Conservation (phyloP, 1,140 invertebrate genomes). For the Phocides pigmalion region DNA sequence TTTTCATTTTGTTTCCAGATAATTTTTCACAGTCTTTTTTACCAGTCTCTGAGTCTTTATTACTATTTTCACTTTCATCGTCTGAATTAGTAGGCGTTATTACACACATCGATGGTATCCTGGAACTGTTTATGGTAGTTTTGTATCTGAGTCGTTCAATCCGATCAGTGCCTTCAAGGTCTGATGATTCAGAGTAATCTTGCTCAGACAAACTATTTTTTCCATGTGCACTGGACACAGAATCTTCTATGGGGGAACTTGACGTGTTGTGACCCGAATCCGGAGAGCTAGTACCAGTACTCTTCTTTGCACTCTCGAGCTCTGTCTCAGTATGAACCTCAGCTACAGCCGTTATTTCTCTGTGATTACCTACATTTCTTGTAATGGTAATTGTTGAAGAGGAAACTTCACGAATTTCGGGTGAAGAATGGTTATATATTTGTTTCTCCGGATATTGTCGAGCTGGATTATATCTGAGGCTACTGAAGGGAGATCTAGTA, state of each 20-base stretch:
- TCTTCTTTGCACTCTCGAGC: constrained; percentile 78
- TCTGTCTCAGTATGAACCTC: constrained; percentile 86
- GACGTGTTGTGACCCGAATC: constrained; percentile 93
- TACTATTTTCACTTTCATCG: constrained; percentile 87
- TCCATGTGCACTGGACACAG: constrained; percentile 87
- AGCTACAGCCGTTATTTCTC: constrained; percentile 80
- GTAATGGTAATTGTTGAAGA: constrained; percentile 67
- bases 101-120: constrained; percentile 96
- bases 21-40: constrained; percentile 44
- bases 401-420: constrained; percentile 56
- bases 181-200: constrained; percentile 92
- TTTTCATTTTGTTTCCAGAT: constrained; percentile 38
- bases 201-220: constrained; percentile 88
- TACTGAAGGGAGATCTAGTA: constrained; percentile 81
- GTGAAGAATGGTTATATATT: constrained; percentile 63
- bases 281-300: constrained; percentile 87
- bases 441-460: constrained; percentile 85
- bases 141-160: constrained; percentile 93
- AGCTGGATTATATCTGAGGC: constrained; percentile 82
- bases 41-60: constrained; percentile 53
- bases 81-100: constrained; percentile 95
- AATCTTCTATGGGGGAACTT: constrained; percentile 91
- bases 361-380: constrained; percentile 72
- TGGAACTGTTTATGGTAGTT: constrained; percentile 93
- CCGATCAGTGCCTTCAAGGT: constrained; percentile 92